These are phyloP conservation scores for Agrotis puta DNA, from an alignment of 2,888 invertebrate genomes.

Conservation along the genomic window DNA sequence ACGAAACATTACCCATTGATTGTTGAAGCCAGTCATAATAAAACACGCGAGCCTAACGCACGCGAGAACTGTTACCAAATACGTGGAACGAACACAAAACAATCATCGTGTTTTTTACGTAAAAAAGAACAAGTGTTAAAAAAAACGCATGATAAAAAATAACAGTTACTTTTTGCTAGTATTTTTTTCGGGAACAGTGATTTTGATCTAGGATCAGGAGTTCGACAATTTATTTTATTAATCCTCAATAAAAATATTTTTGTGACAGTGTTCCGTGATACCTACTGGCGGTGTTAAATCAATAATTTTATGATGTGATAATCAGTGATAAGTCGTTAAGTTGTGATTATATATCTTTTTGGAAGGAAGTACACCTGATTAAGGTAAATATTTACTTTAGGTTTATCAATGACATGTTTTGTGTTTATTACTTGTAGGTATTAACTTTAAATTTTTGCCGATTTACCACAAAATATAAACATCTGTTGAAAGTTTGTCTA, in stretches of 20 bases:
- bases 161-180: constrained; percentile 5
- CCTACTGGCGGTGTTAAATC: not conserved
- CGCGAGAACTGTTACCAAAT: constrained; percentile 15
- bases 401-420: constrained; percentile 29
- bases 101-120: not conserved
- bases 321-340: constrained; percentile 26
- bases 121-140: not conserved
- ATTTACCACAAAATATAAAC: no score
- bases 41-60: constrained; percentile 3
- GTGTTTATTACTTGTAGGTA: constrained; percentile 32
- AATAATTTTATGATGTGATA: constrained; percentile 13
- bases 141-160: constrained; percentile 4
- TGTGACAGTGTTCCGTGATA: not conserved
- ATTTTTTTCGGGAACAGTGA: constrained; percentile 15
- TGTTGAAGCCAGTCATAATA: constrained; percentile 25
- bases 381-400: constrained; percentile 55
- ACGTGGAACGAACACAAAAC: constrained; percentile 7
- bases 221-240: not conserved
- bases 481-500: no score
- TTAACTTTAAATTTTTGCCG: no score
- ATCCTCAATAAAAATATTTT: constrained; percentile 2
- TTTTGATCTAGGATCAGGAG: not conserved
- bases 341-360: constrained; percentile 19
- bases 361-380: constrained; percentile 21
- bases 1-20: constrained; percentile 13